Evolutionary conservation across 2,797 vertebrate genomes (phyloP).

Genomic region (Orientallactaga sibirica): DNA sequence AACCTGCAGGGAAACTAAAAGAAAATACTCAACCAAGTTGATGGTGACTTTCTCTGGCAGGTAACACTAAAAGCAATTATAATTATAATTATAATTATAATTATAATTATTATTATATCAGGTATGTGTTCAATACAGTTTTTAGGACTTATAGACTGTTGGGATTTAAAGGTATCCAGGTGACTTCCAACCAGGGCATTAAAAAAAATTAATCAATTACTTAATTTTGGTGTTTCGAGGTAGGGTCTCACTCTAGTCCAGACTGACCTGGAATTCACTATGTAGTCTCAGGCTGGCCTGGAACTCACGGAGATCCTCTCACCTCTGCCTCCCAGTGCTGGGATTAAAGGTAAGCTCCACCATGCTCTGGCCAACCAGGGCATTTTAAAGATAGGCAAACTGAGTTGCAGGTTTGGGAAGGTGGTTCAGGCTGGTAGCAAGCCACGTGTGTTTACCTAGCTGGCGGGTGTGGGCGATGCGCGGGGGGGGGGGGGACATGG

Average conservation of each 20-base stretch:
- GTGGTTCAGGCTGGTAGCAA: background rate
- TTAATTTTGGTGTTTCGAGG: no score
- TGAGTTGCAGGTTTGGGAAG: slow-evolving; percentile 33
- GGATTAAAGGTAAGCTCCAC: no score
- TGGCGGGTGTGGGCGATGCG: background rate
- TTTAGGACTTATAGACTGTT: background rate
- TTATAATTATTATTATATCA: slow-evolving; percentile 35
- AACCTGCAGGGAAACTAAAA: background rate
- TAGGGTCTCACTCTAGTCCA: no score
- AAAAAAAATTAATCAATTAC: no score
- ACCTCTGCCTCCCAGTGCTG: no score
- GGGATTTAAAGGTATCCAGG: background rate
- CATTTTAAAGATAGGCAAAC: slow-evolving; percentile 57
- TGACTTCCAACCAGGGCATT: background rate
- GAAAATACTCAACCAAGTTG: slow-evolving; percentile 1
- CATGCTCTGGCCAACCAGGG: background rate
- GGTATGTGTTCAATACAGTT: background rate
- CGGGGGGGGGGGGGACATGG: background rate
- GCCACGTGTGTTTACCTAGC: background rate
- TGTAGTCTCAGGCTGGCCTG: no score
- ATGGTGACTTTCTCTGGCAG: background rate
- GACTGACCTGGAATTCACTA: no score
- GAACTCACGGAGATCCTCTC: no score
- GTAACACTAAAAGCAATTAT: slow-evolving; percentile 33
- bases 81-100: no score